Percentiles rank a stretch among this genome's conserved stretches.
Evolutionary conservation across 1,140 invertebrate species (phyloP).

Genomic region (Drosophila elegans): DNA sequence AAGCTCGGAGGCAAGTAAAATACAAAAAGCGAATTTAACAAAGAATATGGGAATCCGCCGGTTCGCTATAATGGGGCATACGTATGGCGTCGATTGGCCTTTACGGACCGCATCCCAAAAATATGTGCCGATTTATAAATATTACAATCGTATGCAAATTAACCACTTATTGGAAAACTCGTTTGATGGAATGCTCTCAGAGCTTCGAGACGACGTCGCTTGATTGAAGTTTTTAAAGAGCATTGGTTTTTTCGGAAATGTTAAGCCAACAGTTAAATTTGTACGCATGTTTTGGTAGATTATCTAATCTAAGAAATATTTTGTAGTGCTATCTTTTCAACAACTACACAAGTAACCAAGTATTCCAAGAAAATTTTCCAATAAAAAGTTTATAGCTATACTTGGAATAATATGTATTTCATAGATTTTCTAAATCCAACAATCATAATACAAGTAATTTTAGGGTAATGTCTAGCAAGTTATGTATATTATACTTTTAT

Average conservation of each 20-base stretch:
- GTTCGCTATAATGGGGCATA: conserved; percentile 30
- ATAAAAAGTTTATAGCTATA: neutral
- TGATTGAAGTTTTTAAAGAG: conserved; percentile 10
- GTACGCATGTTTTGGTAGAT: neutral
- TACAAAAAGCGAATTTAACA: conserved; percentile 34
- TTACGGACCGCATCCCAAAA: conserved; percentile 33
- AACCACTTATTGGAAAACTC: conserved; percentile 31
- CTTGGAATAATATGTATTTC: too few species aligned
- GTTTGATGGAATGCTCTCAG: conserved; percentile 20
- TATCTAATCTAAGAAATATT: conserved; percentile 11
- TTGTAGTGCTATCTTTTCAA: neutral
- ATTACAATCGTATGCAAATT: conserved; percentile 50
- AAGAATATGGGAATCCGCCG: conserved; percentile 28
- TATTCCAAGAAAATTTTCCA: neutral
- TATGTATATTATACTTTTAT: neutral
- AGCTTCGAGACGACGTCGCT: neutral
- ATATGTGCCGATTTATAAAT: conserved; percentile 40
- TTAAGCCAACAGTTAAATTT: neutral
- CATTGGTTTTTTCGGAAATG: conserved; percentile 1
- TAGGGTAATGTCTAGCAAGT: too few species aligned
- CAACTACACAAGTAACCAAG: neutral
- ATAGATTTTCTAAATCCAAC: too few species aligned
- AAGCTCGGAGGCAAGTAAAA: conserved; percentile 37
- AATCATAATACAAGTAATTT: too few species aligned
- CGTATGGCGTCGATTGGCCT: conserved; percentile 20